These are phyloP conservation scores for Zaprionus gabonicus DNA, from an alignment of 1,140 invertebrate genomes.

Conservation along the genomic window DNA sequence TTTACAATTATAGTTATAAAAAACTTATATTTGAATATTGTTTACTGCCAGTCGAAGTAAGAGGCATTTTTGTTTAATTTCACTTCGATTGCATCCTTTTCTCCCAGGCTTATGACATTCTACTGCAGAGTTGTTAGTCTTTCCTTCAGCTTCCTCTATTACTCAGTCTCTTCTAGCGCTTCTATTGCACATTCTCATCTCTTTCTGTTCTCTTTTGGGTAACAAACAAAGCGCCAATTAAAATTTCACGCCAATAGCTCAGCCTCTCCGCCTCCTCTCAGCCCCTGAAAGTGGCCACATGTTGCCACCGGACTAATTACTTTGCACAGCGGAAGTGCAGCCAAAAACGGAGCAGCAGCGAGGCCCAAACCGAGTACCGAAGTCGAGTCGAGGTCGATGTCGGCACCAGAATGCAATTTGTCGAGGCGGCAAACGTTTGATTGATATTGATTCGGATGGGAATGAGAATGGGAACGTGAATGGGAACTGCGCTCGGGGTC, in stretches of 20 bases:
- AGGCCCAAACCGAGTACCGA: slow-evolving; percentile 19
- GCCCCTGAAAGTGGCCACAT: slow-evolving; percentile 59
- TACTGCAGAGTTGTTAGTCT: no score
- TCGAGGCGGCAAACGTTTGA: slow-evolving; percentile 77
- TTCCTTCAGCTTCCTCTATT: background rate
- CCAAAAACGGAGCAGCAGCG: slow-evolving; percentile 9
- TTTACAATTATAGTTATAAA: no score
- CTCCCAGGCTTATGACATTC: no score
- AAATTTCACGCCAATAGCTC: slow-evolving; percentile 80
- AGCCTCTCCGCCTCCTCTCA: slow-evolving; percentile 6
- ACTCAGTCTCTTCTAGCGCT: no score
- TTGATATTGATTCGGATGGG: slow-evolving; percentile 72
- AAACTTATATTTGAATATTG: no score
- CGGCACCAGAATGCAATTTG: slow-evolving; percentile 67
- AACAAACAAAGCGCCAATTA: slow-evolving; percentile 60
- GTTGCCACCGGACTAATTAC: slow-evolving; percentile 69
- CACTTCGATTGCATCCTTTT: no score
- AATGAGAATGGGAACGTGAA: background rate
- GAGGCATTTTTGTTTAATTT: no score
- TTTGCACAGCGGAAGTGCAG: slow-evolving; percentile 50
- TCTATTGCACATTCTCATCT: background rate
- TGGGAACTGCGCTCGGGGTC: slow-evolving; percentile 39
- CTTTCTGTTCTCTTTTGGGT: slow-evolving; percentile 1
- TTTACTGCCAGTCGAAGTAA: no score
- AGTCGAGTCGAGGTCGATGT: slow-evolving; percentile 13